phyloP scores from a whole-genome alignment of 2,888 invertebrate species.

The Vesta saturnalis region DNA sequence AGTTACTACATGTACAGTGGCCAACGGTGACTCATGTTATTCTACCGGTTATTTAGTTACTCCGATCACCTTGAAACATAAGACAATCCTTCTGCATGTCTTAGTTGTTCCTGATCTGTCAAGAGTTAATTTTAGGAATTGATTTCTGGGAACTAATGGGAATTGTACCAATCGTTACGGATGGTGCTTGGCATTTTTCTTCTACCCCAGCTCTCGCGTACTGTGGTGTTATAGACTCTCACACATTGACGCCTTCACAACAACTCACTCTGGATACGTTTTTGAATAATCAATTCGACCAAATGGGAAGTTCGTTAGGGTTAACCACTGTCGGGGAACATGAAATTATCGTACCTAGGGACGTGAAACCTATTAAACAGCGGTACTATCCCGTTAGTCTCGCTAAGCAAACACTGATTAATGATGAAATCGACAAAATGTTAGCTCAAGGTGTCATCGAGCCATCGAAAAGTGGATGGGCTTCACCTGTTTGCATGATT shows the following conservation, averaged over 20 bases:
- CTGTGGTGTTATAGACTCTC: background rate
- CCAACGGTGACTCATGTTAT: background rate
- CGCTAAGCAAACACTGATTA: constrained; percentile 21
- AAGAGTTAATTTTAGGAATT: background rate
- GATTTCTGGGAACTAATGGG: constrained; percentile 9
- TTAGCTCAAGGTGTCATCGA: constrained; percentile 37
- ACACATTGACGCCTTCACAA: background rate
- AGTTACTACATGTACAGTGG: background rate
- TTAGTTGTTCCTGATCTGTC: background rate
- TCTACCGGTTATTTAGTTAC: background rate
- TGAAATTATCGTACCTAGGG: too few relatives aligned
- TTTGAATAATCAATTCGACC: background rate
- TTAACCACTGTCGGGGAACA: constrained; percentile 26
- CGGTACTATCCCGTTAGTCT: constrained; percentile 37
- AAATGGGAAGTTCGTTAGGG: constrained; percentile 18
- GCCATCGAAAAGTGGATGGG: constrained; percentile 41
- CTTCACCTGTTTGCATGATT: constrained; percentile 41
- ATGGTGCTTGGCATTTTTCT: constrained; percentile 14
- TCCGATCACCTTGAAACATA: background rate
- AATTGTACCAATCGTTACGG: constrained; percentile 14
- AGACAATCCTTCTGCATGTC: background rate
- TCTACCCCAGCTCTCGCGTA: background rate
- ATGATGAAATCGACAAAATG: constrained; percentile 43
- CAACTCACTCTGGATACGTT: background rate
- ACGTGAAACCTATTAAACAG: constrained; percentile 32